These are phyloP conservation scores for Sinocyclocheilus anophthalmus DNA, from an alignment of 2,113 vertebrate species.

Conservation along the genomic window DNA sequence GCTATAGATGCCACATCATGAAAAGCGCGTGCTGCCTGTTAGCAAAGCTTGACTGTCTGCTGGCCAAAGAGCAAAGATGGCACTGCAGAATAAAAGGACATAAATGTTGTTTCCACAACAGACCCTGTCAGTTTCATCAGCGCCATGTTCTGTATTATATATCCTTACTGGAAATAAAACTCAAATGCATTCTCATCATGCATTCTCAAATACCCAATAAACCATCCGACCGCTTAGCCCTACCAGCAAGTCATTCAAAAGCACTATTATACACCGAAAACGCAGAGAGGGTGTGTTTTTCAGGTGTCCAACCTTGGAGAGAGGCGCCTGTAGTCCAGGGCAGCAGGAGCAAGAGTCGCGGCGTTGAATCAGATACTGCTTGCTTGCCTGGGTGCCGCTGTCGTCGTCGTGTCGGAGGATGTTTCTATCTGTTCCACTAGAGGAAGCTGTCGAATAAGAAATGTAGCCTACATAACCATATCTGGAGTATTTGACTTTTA, in stretches of 20 bases:
- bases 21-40: neutral
- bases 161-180: slow-evolving; percentile 10
- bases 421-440: slow-evolving; percentile 12
- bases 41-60: neutral
- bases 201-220: neutral
- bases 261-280: neutral
- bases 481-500: neutral
- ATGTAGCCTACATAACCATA: neutral
- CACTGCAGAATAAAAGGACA: neutral
- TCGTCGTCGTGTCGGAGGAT: slow-evolving; percentile 19
- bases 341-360: neutral
- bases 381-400: slow-evolving; percentile 8
- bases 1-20: neutral
- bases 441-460: neutral
- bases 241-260: neutral
- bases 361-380: slow-evolving; percentile 33
- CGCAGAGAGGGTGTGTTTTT: neutral
- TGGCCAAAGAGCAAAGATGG: neutral
- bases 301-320: slow-evolving; percentile 44
- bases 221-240: neutral
- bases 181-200: neutral
- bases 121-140: neutral
- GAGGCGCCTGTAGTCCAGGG: slow-evolving; percentile 13
- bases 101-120: neutral
- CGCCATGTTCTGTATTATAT: slow-evolving; percentile 8